Evolutionary conservation across 2,797 vertebrate genomes (phyloP).

Genomic region (Austrolebias charrua): DNA sequence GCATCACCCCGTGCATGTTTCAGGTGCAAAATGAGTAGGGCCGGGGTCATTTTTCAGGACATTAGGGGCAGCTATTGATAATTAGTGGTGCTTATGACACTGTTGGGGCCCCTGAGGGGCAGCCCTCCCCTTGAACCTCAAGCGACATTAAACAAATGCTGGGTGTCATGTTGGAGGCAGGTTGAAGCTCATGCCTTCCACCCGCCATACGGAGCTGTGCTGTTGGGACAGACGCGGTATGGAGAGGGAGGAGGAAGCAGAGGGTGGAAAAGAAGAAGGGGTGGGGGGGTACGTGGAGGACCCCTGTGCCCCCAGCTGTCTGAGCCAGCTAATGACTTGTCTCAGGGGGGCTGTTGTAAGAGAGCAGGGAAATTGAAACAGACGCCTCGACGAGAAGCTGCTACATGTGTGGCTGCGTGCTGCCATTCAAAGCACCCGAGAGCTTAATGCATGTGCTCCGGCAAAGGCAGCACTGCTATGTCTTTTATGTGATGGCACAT

Average conservation of each 20-base stretch:
- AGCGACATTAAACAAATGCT: slow-evolving; percentile 84
- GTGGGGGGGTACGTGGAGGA: slow-evolving; percentile 68
- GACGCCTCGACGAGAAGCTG: slow-evolving; percentile 77
- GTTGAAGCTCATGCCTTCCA: slow-evolving; percentile 67
- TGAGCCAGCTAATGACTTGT: slow-evolving; percentile 86
- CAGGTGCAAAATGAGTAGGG: slow-evolving; percentile 63
- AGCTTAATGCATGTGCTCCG: slow-evolving; percentile 49
- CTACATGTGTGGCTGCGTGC: slow-evolving; percentile 80
- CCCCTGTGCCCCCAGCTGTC: slow-evolving; percentile 87
- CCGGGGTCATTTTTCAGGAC: slow-evolving; percentile 79
- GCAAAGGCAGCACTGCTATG: slow-evolving; percentile 38
- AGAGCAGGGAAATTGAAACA: slow-evolving; percentile 88
- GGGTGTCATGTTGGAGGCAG: slow-evolving; percentile 77
- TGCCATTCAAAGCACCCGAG: slow-evolving; percentile 74
- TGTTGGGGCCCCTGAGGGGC: slow-evolving; percentile 58
- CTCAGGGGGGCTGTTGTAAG: slow-evolving; percentile 84
- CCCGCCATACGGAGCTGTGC: slow-evolving; percentile 75
- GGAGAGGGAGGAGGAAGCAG: slow-evolving; percentile 60
- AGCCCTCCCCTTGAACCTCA: slow-evolving; percentile 83
- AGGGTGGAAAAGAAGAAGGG: slow-evolving; percentile 30
- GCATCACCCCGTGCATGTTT: slow-evolving; percentile 41
- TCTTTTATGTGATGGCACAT: slow-evolving; percentile 50
- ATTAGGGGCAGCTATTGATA: slow-evolving; percentile 80
- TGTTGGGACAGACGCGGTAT: slow-evolving; percentile 75
- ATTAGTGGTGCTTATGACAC: slow-evolving; percentile 82